Percentiles rank a stretch among this genome's conserved stretches.
Evolutionary conservation across 2,888 invertebrate genomes (phyloP).

Genomic region (Drosophila fungiperda): DNA sequence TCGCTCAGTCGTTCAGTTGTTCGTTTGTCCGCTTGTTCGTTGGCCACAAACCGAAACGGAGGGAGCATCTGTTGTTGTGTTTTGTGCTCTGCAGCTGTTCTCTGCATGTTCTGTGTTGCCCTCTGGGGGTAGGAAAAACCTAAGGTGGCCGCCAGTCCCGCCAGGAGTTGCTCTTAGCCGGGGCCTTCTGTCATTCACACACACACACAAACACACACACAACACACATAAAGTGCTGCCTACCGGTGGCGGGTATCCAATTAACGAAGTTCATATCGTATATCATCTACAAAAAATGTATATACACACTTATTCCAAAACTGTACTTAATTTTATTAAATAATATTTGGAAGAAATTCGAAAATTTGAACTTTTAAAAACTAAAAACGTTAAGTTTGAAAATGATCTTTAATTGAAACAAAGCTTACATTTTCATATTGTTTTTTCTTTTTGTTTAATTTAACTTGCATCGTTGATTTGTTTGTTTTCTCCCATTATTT

Average conservation of each 20-base stretch:
- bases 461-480: background rate
- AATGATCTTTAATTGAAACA: background rate
- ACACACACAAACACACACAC: background rate
- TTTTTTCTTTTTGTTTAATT: background rate
- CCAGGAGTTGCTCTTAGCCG: conserved; percentile 9
- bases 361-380: background rate
- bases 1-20: background rate
- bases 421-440: no score
- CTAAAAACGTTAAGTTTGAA: background rate
- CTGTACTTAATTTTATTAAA: background rate
- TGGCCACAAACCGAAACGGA: conserved; percentile 59
- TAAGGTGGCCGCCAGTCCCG: conserved; percentile 17
- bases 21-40: conserved; percentile 9
- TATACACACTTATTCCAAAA: background rate
- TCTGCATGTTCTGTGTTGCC: conserved; percentile 15
- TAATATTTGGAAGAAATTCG: background rate
- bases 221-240: background rate
- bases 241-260: conserved; percentile 36
- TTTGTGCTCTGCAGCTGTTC: conserved; percentile 45
- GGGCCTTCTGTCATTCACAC: conserved; percentile 14
- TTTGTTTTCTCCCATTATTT: no score
- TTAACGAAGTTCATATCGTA: conserved; percentile 8
- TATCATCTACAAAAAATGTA: background rate
- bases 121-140: conserved; percentile 61
- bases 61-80: conserved; percentile 57